Conservation (phyloP, 2,888 invertebrate genomes). For the Alcis repandata region DNA sequence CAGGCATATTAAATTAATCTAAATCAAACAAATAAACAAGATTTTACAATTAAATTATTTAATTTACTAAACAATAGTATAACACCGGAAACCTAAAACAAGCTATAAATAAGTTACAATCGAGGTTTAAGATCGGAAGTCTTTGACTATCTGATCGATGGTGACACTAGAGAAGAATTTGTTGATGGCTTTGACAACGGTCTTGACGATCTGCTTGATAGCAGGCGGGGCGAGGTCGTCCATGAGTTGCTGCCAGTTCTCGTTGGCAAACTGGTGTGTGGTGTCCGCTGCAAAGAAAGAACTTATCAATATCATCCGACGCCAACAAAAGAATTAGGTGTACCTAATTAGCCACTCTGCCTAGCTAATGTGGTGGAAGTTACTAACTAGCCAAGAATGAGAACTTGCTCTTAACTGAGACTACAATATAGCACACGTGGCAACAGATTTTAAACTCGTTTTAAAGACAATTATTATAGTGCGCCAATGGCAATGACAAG, state of each 20-base stretch:
- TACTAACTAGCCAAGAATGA: no score
- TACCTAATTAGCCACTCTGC: background rate
- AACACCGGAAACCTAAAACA: constrained; percentile 19
- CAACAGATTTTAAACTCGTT: no score
- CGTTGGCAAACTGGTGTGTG: constrained; percentile 76
- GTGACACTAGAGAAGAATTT: constrained; percentile 74
- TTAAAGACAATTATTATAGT: no score
- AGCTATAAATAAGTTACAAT: constrained; percentile 14
- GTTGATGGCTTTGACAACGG: constrained; percentile 75
- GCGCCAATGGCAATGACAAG: no score
- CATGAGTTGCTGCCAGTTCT: constrained; percentile 82
- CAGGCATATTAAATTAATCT: no score
- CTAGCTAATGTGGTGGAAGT: background rate
- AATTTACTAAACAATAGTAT: constrained; percentile 12
- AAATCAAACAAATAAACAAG: background rate
- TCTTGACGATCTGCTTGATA: constrained; percentile 78
- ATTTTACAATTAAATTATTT: background rate
- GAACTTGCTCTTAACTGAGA: no score
- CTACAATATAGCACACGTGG: no score
- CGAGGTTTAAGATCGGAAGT: constrained; percentile 56
- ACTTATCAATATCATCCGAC: background rate
- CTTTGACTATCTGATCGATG: constrained; percentile 61
- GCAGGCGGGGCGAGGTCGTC: constrained; percentile 80
- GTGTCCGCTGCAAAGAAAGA: constrained; percentile 69
- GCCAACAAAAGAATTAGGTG: background rate